Base-by-base conservation (phyloP, 2,888 invertebrate genomes). In the Sinelater perroti region DNA sequence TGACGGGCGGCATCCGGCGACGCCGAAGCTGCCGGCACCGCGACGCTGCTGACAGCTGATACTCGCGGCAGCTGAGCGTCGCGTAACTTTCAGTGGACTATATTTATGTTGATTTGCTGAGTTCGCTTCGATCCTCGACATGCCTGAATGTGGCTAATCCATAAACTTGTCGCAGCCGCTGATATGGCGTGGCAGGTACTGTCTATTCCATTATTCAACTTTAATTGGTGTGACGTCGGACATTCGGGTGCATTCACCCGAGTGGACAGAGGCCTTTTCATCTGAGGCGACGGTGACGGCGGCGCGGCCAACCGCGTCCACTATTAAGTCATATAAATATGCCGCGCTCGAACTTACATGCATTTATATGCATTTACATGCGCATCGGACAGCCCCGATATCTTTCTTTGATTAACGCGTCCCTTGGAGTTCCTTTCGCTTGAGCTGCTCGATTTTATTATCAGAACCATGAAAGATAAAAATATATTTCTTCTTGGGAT, bases 201-300 rank as follows among this genome's bases (percentile, higher is more conserved):
- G 64, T 64, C 66, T 63, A 66, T 63, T 66, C 57, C 66, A 66
- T 64, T 66, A 63, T 66, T 66, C 66, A 66, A 63, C 59, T 61
- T 66, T 66, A 66, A 66, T 66, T 66, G 66, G 62, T 64, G 59
- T 63, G 64, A 64, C 66, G 64, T 66, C 61, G 62, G 63, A 62
- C 62, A 62, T 63, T 65, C 53, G 55, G 61, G 65, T 63, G 61
- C 65, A 65, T 65, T 65, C 63, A 63, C 63, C 63, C 63, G 63
- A 56, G 38, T 55, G 58, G 60, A 54, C 63, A 60, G 28, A 28
- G 58, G 56, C 60, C 47, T 61, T 60, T 57, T 57, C 52, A 57
- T 57, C 52, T 57, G 11, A 24, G 13, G 40, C 40, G 18, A 13
- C 36, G 17, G 36, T 2, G 36, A 14, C n/a, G 24, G 24, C 24